These are phyloP conservation scores for Drosophila prosaltans DNA, from an alignment of 1,140 invertebrate species.

Conservation along the genomic window DNA sequence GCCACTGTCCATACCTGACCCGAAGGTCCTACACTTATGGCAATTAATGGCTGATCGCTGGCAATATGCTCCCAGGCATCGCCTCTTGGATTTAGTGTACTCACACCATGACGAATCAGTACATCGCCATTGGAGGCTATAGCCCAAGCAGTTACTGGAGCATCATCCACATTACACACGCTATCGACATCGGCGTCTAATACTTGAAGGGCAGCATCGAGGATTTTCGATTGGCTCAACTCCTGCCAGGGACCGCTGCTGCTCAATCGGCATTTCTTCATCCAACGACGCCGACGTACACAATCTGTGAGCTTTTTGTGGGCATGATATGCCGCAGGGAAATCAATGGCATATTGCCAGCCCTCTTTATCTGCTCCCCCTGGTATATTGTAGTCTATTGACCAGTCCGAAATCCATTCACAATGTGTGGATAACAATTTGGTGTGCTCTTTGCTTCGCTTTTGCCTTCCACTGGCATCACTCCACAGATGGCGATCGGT, in stretches of 20 bases:
- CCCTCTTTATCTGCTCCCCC: slow-evolving; percentile 95
- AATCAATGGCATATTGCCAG: slow-evolving; percentile 97
- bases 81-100: slow-evolving; percentile 87
- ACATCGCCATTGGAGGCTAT: slow-evolving; percentile 92
- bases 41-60: slow-evolving; percentile 89
- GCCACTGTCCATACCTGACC: slow-evolving; percentile 93
- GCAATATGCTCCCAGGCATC: slow-evolving; percentile 91
- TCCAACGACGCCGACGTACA: slow-evolving; percentile 93
- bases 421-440: slow-evolving; percentile 93
- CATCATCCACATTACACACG: slow-evolving; percentile 56
- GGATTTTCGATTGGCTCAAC: slow-evolving; percentile 91
- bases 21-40: slow-evolving; percentile 88
- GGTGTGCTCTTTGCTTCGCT: slow-evolving; percentile 92
- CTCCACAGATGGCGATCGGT: slow-evolving; percentile 96
- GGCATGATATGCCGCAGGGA: slow-evolving; percentile 92
- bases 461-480: slow-evolving; percentile 91
- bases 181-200: slow-evolving; percentile 64
- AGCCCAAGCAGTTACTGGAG: slow-evolving; percentile 89
- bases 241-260: slow-evolving; percentile 95
- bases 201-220: slow-evolving; percentile 87
- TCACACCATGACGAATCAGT: slow-evolving; percentile 90
- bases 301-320: slow-evolving; percentile 94
- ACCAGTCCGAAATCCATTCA: slow-evolving; percentile 96
- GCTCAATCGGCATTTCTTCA: slow-evolving; percentile 90
- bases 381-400: slow-evolving; percentile 93